These are phyloP conservation scores for Eretmocerus hayati DNA, from an alignment of 2,888 invertebrate genomes.

Conservation along the genomic window DNA sequence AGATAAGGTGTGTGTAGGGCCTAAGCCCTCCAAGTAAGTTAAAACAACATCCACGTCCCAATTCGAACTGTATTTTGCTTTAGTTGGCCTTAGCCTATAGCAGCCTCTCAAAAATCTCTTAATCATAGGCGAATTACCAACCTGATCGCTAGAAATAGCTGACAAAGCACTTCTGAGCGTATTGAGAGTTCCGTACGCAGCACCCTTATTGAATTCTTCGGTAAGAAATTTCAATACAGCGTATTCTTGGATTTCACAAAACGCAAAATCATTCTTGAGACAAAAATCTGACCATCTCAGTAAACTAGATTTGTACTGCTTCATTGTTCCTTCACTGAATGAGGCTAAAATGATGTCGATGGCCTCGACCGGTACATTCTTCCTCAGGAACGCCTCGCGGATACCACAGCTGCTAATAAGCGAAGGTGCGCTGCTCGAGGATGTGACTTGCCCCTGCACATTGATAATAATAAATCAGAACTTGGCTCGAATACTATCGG, in stretches of 20 bases:
- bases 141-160: no score
- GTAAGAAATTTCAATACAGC: no score
- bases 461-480: conserved; percentile 24
- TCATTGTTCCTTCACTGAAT: conserved; percentile 1
- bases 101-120: not conserved
- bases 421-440: conserved; percentile 17
- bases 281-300: not conserved
- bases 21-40: not conserved
- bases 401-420: conserved; percentile 4
- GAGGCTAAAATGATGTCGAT: no score
- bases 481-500: conserved; percentile 19
- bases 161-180: no score
- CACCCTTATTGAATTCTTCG: no score
- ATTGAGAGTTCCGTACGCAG: no score
- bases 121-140: not conserved
- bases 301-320: conserved; percentile 4
- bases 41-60: not conserved
- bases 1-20: not conserved
- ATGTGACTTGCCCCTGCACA: no score
- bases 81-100: not conserved
- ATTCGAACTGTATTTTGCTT: not conserved
- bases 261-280: not conserved
- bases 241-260: not conserved
- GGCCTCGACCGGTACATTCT: not conserved
- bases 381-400: not conserved